Evolutionary conservation across 2,113 vertebrate genomes (phyloP).

Genomic region (Actenoides hombroni): DNA sequence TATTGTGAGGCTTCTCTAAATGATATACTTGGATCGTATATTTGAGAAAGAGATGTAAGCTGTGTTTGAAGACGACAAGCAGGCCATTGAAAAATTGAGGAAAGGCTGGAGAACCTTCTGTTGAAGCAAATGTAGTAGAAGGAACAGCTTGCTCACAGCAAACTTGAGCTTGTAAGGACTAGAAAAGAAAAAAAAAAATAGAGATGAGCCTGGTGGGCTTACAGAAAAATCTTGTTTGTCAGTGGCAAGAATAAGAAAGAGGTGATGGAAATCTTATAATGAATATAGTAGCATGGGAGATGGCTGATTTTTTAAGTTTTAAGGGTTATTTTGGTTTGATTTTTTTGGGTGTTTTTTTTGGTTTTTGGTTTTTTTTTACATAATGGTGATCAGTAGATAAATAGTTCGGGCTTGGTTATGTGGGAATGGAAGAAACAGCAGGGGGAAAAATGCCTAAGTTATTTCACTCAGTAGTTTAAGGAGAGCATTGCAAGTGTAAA

Average conservation of each 20-base stretch:
- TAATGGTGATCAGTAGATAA: background rate
- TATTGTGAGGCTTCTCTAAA: background rate
- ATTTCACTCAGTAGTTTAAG: background rate
- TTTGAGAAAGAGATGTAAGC: background rate
- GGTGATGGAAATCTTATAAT: background rate
- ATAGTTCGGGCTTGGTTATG: background rate
- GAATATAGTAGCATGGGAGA: background rate
- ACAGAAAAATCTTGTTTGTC: background rate
- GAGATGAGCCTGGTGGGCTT: background rate
- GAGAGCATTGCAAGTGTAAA: background rate
- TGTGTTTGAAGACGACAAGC: background rate
- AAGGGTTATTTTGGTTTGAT: too few species aligned
- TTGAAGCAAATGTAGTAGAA: background rate
- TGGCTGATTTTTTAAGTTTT: background rate
- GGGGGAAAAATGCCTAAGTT: background rate
- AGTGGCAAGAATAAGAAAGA: background rate
- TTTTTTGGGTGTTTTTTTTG: accelerated
- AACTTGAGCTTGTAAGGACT: background rate
- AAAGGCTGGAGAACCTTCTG: background rate
- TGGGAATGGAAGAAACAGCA: background rate
- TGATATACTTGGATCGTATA: accelerated
- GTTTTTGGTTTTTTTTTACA: background rate
- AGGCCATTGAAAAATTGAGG: background rate
- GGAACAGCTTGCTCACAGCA: background rate
- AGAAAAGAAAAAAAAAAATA: background rate